These are phyloP conservation scores for Acheta domesticus DNA, from an alignment of 2,888 invertebrate genomes.

Conservation along the genomic window DNA sequence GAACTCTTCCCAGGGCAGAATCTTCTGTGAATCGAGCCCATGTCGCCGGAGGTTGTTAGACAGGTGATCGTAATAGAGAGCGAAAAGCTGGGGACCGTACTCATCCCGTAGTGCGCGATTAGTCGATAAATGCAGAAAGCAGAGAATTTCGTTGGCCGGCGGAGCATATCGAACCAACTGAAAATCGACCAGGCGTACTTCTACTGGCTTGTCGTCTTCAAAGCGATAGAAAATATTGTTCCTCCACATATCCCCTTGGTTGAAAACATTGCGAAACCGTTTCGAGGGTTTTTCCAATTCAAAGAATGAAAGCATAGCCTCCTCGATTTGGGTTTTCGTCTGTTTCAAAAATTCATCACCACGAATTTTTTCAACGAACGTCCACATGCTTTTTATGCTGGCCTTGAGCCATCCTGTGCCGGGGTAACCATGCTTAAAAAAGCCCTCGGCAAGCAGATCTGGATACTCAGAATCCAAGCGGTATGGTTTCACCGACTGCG, in stretches of 20 bases:
- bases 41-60: neutral
- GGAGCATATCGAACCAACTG: constrained; percentile 22
- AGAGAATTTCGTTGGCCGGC: constrained; percentile 21
- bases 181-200: constrained; percentile 23
- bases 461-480: neutral
- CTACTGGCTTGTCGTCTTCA: neutral
- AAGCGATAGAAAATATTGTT: constrained; percentile 9
- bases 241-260: neutral
- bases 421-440: neutral
- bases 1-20: neutral
- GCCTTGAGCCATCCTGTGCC: neutral
- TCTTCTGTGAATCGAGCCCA: neutral
- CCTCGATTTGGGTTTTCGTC: neutral
- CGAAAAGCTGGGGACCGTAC: neutral
- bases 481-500: neutral
- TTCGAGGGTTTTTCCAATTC: neutral
- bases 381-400: neutral
- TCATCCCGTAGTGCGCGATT: neutral
- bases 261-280: neutral
- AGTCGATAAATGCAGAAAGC: constrained; percentile 18
- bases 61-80: neutral
- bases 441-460: neutral
- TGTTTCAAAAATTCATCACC: neutral
- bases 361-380: neutral
- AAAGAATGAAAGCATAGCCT: neutral